Evolutionary conservation across 2,797 vertebrate genomes (phyloP).

Genomic region (Synanceia verrucosa): DNA sequence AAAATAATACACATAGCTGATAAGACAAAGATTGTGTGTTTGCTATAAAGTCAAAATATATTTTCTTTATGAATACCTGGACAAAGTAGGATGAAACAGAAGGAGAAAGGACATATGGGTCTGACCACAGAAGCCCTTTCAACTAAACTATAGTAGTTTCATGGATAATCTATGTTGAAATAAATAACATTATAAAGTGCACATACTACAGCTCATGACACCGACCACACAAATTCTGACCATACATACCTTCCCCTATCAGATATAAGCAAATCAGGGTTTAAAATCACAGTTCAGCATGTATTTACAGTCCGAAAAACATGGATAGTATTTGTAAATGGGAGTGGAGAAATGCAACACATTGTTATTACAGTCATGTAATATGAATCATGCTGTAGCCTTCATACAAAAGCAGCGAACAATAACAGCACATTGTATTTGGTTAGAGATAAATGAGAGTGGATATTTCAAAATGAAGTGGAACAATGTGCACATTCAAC

Average conservation of each 20-base stretch:
- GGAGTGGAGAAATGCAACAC: not conserved
- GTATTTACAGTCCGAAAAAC: conserved; percentile 45
- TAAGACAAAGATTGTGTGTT: conserved; percentile 76
- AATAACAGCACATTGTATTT: conserved; percentile 28
- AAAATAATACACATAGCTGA: conserved; percentile 32
- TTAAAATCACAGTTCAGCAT: conserved; percentile 11
- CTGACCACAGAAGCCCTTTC: conserved; percentile 32
- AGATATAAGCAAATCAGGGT: not conserved
- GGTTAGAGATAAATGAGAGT: conserved; percentile 19
- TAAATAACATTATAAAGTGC: conserved; percentile 80
- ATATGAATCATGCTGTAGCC: conserved; percentile 1
- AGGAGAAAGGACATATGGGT: conserved; percentile 8
- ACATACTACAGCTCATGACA: conserved; percentile 63
- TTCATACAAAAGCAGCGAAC: conserved; percentile 17
- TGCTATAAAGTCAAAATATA: conserved; percentile 53
- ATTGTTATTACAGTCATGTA: conserved; percentile 9
- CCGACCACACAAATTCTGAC: conserved; percentile 32
- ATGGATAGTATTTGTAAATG: conserved; percentile 1
- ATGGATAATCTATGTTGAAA: conserved; percentile 47
- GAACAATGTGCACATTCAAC: conserved; percentile 17
- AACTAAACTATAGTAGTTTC: conserved; percentile 38
- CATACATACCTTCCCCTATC: conserved; percentile 14
- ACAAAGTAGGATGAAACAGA: conserved; percentile 44
- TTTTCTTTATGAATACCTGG: conserved; percentile 46
- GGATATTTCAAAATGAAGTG: conserved; percentile 33